A percentile compares a stretch with the other conserved stretches of the same genome.
phyloP scores from a whole-genome alignment of 2,888 invertebrate species.

The Erebia aethiops region DNA sequence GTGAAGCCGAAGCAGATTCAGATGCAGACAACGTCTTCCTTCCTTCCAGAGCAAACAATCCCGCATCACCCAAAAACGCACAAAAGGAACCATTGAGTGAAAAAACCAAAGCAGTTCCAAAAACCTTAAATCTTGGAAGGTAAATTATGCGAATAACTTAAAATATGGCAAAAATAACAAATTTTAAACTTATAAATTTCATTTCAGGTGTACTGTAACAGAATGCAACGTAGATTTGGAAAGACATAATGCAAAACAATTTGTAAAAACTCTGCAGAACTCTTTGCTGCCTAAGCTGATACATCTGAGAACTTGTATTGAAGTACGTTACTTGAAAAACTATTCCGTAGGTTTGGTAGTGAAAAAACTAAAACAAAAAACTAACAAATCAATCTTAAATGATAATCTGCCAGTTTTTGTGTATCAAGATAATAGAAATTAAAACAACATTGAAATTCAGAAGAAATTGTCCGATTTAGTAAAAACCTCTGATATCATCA shows the following conservation, averaged over 20 bases:
- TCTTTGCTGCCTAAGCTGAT: constrained; percentile 90
- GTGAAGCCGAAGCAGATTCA: constrained; percentile 77
- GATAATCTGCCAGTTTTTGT: no score
- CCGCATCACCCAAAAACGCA: constrained; percentile 52
- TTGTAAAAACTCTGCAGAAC: constrained; percentile 88
- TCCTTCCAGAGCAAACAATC: constrained; percentile 69
- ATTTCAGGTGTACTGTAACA: constrained; percentile 72
- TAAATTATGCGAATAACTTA: constrained; percentile 38
- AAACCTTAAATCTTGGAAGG: constrained; percentile 77
- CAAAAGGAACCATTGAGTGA: constrained; percentile 52
- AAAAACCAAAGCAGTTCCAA: constrained; percentile 69
- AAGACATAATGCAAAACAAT: constrained; percentile 92
- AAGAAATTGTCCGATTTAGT: no score
- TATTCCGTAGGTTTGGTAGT: neutral
- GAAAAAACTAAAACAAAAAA: no score
- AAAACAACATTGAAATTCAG: no score
- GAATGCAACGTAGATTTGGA: constrained; percentile 92
- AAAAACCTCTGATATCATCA: no score
- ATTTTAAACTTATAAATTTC: constrained; percentile 2
- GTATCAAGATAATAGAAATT: no score
- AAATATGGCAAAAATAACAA: neutral
- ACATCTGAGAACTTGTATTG: constrained; percentile 90
- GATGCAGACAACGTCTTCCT: constrained; percentile 79
- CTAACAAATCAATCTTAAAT: no score
- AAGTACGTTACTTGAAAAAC: constrained; percentile 68